Evolutionary conservation across 2,797 vertebrate genomes (phyloP).

Genomic region (Centropyge bicolor): DNA sequence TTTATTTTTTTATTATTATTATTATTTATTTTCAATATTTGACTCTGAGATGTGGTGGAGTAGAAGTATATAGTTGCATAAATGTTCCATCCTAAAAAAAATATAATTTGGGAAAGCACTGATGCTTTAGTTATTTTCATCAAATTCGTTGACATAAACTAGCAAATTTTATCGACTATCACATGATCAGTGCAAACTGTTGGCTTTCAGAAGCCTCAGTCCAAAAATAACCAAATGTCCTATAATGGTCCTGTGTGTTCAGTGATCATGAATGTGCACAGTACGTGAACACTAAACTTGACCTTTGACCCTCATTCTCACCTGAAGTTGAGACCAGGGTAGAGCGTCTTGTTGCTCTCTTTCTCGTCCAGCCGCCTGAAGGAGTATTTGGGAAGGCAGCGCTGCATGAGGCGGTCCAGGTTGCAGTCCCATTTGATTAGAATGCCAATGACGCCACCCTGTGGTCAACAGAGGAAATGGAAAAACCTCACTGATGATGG

Average conservation of each 20-base stretch:
- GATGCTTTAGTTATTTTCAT: not conserved
- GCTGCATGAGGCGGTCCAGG: conserved; percentile 83
- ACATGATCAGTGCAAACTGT: not conserved
- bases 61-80: not conserved
- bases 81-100: not conserved
- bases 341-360: conserved; percentile 83
- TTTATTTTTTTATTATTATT: no score
- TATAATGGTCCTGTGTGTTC: no score
- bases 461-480: conserved; percentile 29
- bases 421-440: conserved; percentile 93
- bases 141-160: no score
- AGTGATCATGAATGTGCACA: not conserved
- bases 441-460: conserved; percentile 92
- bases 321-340: conserved; percentile 91
- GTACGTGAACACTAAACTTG: not conserved
- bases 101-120: not conserved
- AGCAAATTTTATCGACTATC: no score
- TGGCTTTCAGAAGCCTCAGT: not conserved
- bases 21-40: no score
- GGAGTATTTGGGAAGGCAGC: conserved; percentile 86
- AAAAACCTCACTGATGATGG: not conserved
- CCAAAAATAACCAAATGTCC: not conserved
- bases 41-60: not conserved
- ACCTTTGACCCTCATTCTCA: conserved; percentile 68
- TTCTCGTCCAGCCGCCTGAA: conserved; percentile 90